Evolutionary conservation across 2,113 vertebrate species (phyloP).

Genomic region (Melanocharis versteri): DNA sequence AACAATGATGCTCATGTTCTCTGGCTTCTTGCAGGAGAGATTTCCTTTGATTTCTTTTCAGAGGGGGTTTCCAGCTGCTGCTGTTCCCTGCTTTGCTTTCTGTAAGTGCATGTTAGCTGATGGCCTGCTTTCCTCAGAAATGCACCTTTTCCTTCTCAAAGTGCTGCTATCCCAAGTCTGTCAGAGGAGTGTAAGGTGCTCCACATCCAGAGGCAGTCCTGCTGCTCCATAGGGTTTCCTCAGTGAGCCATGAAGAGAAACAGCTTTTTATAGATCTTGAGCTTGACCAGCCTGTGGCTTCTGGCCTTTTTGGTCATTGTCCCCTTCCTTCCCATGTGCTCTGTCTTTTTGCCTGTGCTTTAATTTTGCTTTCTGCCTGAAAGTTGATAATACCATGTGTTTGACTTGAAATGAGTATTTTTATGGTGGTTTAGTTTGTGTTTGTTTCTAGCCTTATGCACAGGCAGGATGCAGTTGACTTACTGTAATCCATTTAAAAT

Average conservation of each 20-base stretch:
- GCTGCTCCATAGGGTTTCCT: neutral
- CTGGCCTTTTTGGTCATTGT: neutral
- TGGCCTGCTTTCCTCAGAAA: neutral
- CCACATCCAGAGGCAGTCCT: neutral
- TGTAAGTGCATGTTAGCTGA: neutral
- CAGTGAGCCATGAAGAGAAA: neutral
- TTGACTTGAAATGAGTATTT: neutral
- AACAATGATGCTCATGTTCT: fast-evolving
- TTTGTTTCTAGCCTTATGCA: neutral
- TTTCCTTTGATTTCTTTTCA: neutral
- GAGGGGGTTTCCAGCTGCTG: neutral
- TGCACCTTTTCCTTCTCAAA: neutral
- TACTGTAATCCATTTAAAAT: neutral
- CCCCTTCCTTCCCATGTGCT: neutral
- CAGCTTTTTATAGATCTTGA: neutral
- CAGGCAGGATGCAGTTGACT: neutral
- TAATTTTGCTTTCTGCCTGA: neutral
- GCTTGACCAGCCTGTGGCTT: neutral
- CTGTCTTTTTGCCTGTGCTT: neutral
- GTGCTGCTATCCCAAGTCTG: neutral
- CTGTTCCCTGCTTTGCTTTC: neutral
- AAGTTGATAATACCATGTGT: neutral
- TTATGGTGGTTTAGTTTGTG: neutral
- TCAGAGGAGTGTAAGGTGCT: neutral
- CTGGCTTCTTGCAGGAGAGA: neutral